A percentile compares a stretch with the other conserved stretches of the same genome.
These are phyloP conservation scores for Takifugu bimaculatus DNA, from an alignment of 2,113 vertebrate genomes.

Conservation along the genomic window DNA sequence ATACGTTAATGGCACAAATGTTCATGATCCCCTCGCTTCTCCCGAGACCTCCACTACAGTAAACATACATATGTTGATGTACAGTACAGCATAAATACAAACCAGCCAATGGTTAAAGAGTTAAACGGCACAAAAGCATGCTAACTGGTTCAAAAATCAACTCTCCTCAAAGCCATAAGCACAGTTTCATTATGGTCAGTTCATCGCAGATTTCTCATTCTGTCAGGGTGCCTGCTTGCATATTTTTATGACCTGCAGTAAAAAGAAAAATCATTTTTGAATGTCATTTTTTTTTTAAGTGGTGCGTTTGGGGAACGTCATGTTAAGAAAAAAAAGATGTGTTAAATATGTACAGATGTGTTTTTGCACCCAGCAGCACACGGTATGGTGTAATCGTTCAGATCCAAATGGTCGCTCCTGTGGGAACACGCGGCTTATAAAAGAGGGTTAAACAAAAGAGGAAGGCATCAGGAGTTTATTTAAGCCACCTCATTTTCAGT, in stretches of 20 bases:
- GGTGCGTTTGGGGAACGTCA: too few species aligned
- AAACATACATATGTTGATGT: constrained; percentile 50
- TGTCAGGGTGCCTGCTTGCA: constrained; percentile 53
- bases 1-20: constrained; percentile 40
- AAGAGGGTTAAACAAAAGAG: constrained; percentile 4
- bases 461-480: constrained; percentile 31
- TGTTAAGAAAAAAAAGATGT: too few species aligned
- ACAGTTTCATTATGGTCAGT: constrained; percentile 56
- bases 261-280: background rate
- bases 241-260: constrained; percentile 29
- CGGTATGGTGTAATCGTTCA: too few species aligned
- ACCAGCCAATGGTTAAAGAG: constrained; percentile 56
- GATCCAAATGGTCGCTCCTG: too few species aligned
- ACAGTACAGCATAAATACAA: constrained; percentile 59
- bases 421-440: too few species aligned
- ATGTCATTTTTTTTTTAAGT: background rate
- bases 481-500: constrained; percentile 24
- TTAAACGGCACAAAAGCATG: constrained; percentile 63
- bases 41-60: constrained; percentile 14
- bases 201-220: constrained; percentile 49
- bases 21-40: constrained; percentile 19
- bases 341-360: constrained; percentile 50
- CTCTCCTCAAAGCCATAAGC: constrained; percentile 42
- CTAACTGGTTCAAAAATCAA: constrained; percentile 59
- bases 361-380: constrained; percentile 27